phyloP scores from a whole-genome alignment of 2,113 vertebrate genomes.

The Marcusenius ussheri region DNA sequence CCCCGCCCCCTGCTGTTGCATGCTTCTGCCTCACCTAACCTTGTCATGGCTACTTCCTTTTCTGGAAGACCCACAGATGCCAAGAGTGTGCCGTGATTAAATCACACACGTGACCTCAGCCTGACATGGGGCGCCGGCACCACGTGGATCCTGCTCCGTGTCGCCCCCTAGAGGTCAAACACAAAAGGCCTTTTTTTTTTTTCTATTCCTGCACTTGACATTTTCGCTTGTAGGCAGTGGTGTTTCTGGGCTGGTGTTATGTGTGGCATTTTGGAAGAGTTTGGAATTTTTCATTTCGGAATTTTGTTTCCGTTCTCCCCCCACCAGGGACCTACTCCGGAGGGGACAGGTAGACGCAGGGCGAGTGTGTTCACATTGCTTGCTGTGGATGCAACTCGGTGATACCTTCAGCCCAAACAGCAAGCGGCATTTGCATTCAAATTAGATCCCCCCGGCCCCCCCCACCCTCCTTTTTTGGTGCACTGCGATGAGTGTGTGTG shows the following conservation, averaged over 20 bases:
- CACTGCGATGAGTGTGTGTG: conserved; percentile 1
- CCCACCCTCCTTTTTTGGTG: neutral
- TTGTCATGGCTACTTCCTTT: neutral
- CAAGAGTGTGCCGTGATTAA: neutral
- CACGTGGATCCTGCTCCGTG: neutral
- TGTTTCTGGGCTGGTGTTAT: neutral
- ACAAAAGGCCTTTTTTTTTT: conserved; percentile 48
- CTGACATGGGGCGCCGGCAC: neutral
- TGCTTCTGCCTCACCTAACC: neutral
- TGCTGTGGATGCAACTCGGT: neutral
- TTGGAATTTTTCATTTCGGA: neutral
- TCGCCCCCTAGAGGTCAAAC: conserved; percentile 42
- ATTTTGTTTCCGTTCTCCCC: neutral
- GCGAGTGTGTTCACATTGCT: neutral
- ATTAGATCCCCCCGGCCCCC: neutral
- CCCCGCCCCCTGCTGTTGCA: neutral
- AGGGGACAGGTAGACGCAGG: neutral
- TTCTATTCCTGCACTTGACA: conserved; percentile 51
- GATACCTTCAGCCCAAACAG: neutral
- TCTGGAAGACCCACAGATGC: neutral
- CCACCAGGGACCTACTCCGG: neutral
- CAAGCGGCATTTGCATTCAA: conserved; percentile 2
- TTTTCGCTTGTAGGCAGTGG: conserved; percentile 39
- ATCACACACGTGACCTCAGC: neutral
- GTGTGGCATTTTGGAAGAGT: neutral